Percentiles rank a stretch among this genome's conserved stretches.
phyloP scores from a whole-genome alignment of 2,113 vertebrate species.

The Oxygymnocypris stewartii region DNA sequence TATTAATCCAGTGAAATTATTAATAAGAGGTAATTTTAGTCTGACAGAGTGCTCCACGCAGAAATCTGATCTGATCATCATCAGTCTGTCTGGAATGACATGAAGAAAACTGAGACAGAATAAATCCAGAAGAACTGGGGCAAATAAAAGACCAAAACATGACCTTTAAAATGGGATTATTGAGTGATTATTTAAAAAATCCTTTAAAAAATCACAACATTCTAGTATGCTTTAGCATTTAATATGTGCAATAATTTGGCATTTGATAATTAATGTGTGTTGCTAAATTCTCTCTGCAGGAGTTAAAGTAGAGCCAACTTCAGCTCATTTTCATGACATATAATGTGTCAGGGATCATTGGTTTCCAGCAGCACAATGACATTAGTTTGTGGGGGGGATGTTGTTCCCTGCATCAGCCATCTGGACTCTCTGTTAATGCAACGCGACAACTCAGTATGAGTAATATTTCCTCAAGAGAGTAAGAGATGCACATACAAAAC shows the following conservation, averaged over 20 bases:
- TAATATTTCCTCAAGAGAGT: conserved; percentile 11
- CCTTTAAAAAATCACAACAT: neutral
- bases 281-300: conserved; percentile 58
- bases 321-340: conserved; percentile 62
- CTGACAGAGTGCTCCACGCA: too few relatives aligned
- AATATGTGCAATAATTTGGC: conserved; percentile 39
- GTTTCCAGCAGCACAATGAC: conserved; percentile 69
- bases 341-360: conserved; percentile 73
- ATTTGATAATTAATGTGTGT: conserved; percentile 54
- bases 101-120: too few relatives aligned
- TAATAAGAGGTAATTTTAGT: too few relatives aligned
- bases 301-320: conserved; percentile 53
- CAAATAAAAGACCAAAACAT: neutral
- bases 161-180: neutral
- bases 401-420: conserved; percentile 63
- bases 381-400: conserved; percentile 68
- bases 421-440: conserved; percentile 59
- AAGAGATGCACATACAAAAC: neutral
- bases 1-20: too few relatives aligned
- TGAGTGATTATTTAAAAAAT: neutral
- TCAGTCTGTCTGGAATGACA: too few relatives aligned
- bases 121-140: too few relatives aligned
- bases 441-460: conserved; percentile 29
- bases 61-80: too few relatives aligned
- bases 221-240: conserved; percentile 16